Evolutionary conservation across 1,140 invertebrate species (phyloP).

Genomic region (Solen grandis): DNA sequence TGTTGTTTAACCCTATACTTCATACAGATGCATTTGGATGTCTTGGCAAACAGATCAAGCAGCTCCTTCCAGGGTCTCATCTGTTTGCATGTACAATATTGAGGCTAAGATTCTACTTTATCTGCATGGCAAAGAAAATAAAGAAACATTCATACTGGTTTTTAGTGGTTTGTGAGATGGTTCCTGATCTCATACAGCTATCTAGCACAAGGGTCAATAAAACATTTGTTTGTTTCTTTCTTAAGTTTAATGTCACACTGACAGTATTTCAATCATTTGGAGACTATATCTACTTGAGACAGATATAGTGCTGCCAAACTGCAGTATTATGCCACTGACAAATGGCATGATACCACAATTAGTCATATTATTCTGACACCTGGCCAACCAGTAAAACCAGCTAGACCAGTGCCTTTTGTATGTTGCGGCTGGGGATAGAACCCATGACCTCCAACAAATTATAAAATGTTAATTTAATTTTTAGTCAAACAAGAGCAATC

Average conservation of each 20-base stretch:
- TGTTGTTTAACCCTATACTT: too few species aligned
- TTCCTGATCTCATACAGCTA: too few species aligned
- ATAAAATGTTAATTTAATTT: constrained; percentile 3
- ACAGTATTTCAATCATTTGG: neutral
- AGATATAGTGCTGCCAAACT: neutral
- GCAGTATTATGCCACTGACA: neutral
- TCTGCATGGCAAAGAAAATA: too few species aligned
- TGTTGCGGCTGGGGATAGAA: neutral
- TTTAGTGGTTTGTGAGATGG: too few species aligned
- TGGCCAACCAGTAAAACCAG: neutral
- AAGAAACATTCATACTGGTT: too few species aligned
- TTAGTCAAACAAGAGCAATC: constrained; percentile 20
- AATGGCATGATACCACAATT: neutral
- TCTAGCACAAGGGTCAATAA: too few species aligned
- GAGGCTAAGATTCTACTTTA: too few species aligned
- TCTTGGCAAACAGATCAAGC: too few species aligned
- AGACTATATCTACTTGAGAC: neutral
- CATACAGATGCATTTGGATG: too few species aligned
- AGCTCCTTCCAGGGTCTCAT: too few species aligned
- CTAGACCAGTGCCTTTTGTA: neutral
- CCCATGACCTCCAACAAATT: neutral
- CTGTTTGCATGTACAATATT: too few species aligned
- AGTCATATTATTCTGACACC: neutral
- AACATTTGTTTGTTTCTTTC: too few species aligned
- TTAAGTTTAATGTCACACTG: neutral